Evolutionary conservation across 1,140 invertebrate genomes (phyloP), one percentile per base, ranked within the genome.

Genomic region (Anagrus nilaparvatae): DNA sequence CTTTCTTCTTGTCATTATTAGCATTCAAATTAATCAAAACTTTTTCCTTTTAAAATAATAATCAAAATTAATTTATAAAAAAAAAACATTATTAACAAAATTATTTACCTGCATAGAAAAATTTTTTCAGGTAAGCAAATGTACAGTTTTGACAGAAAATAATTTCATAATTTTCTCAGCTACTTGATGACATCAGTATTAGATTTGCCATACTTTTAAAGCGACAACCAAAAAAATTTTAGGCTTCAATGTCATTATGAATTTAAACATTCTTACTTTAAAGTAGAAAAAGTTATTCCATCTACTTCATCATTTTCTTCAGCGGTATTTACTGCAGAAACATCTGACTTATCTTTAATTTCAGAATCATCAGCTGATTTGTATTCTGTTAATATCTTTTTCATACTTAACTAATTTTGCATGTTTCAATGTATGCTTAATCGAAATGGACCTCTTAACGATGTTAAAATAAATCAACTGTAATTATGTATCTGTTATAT

Each of bases 321-420:
- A 10, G 67, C 67, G 24, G 60, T 56, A 27, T 72, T 73, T 31
- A 73, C 69, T 18, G 71, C 67, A 32, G 60, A 54, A 30, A 67
- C 53, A 21, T 70, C 60, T 19, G 74, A 67, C 46, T 73, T 74
- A 46, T 74, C 64, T 70, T 82, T 74, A 8, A 84, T 76, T 41
- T 72, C 67, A 1, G 79, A 78, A 70, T 99, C 95, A 74, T 99
- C 96, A 59, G 97, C 89, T 29, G 92, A 94, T 72, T 99, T 98
- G 57, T 99, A 99, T 68, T 99, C 97, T 1, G 95, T 99, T 38
- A 91, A 97, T 69, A 99, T 99, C 55, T 99, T 86, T 61, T 97
- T n/a, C n/a, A n/a, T n/a, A n/a, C n/a, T n/a, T n/a, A n/a, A n/a
- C n/a, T n/a, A n/a, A n/a, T n/a, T n/a, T n/a, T n/a, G n/a, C n/a